These are phyloP conservation scores for Drosophila lini DNA, from an alignment of 1,140 invertebrate species.

Conservation along the genomic window DNA sequence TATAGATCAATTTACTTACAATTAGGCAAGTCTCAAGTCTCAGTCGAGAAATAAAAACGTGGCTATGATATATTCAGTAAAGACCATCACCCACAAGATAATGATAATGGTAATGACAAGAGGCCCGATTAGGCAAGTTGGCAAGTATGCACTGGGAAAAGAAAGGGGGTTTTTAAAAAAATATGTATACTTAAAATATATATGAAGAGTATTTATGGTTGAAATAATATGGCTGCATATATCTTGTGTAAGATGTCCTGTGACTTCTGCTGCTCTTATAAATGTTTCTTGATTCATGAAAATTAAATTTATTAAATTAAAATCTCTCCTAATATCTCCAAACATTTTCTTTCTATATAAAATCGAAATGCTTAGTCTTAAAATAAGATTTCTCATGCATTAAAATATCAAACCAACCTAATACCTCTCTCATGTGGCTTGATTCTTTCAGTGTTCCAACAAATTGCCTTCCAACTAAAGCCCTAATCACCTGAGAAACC, in stretches of 20 bases:
- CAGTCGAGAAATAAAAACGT: neutral
- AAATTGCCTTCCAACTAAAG: slow-evolving; percentile 55
- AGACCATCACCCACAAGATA: slow-evolving; percentile 18
- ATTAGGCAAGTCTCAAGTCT: neutral
- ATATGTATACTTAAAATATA: too few species aligned
- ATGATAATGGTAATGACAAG: slow-evolving; percentile 65
- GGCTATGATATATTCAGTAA: neutral
- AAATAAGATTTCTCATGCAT: neutral
- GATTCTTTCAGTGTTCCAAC: slow-evolving; percentile 31
- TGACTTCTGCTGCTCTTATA: too few species aligned
- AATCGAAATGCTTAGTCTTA: neutral
- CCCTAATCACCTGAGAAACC: slow-evolving; percentile 62
- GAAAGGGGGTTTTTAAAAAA: accelerated
- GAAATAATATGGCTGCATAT: too few species aligned
- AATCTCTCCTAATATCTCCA: too few species aligned
- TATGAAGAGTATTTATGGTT: too few species aligned
- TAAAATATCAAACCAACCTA: neutral
- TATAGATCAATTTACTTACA: slow-evolving; percentile 20
- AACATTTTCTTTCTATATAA: too few species aligned
- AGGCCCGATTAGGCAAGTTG: slow-evolving; percentile 50
- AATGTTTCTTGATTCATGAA: too few species aligned
- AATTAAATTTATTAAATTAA: too few species aligned
- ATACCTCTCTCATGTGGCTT: too few species aligned
- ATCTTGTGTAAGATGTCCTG: too few species aligned
- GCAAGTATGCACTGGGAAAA: neutral